phyloP scores from a whole-genome alignment of 2,113 vertebrate species.

The Rhipidura dahli region DNA sequence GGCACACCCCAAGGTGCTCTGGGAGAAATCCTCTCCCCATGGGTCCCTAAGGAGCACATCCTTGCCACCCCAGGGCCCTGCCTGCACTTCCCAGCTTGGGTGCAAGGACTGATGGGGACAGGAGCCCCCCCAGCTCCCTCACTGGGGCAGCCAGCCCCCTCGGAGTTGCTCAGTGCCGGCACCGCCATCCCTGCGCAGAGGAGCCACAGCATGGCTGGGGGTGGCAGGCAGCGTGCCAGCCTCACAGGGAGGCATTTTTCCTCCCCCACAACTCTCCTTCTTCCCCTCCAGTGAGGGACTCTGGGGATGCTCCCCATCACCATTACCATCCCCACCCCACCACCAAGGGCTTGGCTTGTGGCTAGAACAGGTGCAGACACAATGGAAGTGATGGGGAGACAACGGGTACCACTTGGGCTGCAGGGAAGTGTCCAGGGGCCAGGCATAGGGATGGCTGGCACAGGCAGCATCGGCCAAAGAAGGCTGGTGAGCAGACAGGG shows the following conservation, averaged over 20 bases:
- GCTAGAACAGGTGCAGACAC: not conserved
- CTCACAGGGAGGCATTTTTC: not conserved
- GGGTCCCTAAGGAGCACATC: not conserved
- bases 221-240: not conserved
- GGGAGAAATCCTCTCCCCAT: not conserved
- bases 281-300: not conserved
- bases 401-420: not conserved
- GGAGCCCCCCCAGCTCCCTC: not conserved
- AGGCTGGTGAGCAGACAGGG: not conserved
- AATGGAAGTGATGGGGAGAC: rapidly evolving
- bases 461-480: not conserved
- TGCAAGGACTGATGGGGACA: not conserved
- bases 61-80: not conserved
- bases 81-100: not conserved
- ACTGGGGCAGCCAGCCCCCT: not conserved
- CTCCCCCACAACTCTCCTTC: not conserved
- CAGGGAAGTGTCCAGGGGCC: not conserved
- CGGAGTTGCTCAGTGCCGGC: rapidly evolving
- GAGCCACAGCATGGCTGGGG: not conserved
- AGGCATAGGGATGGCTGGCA: not conserved
- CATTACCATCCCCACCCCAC: rapidly evolving
- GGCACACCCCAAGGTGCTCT: not conserved
- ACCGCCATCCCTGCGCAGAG: not conserved
- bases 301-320: not conserved
- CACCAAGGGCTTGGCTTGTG: not conserved